phyloP scores from a whole-genome alignment of 2,888 invertebrate genomes.

The Orthosia cruda region DNA sequence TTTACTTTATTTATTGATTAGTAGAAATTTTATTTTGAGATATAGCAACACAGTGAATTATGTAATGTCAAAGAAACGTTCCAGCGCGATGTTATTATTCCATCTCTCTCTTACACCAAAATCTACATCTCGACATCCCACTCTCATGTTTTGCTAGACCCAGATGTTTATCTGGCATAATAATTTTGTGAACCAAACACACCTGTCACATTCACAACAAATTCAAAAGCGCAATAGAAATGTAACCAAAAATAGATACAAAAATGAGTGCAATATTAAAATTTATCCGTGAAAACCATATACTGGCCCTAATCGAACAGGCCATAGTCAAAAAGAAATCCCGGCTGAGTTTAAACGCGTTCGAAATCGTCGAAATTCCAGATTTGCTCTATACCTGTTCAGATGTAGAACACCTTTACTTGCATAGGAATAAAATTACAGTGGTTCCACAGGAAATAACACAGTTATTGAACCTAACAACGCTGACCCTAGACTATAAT shows the following conservation, averaged over 20 bases:
- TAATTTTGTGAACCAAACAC: constrained; percentile 25
- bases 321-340: constrained; percentile 92
- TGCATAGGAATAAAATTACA: constrained; percentile 93
- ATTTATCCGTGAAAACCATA: constrained; percentile 94
- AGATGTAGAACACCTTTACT: constrained; percentile 92
- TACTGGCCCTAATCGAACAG: constrained; percentile 93
- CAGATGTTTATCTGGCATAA: constrained; percentile 41
- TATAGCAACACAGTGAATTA: constrained; percentile 40
- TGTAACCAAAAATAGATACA: constrained; percentile 73
- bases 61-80: constrained; percentile 55
- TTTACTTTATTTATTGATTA: constrained; percentile 2
- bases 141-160: constrained; percentile 25
- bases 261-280: constrained; percentile 93
- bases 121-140: not conserved
- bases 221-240: constrained; percentile 87
- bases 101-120: constrained; percentile 25
- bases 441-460: constrained; percentile 88
- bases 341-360: constrained; percentile 92
- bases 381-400: constrained; percentile 91
- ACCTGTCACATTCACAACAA: constrained; percentile 76
- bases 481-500: constrained; percentile 93
- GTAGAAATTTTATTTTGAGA: constrained; percentile 31
- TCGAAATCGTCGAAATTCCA: constrained; percentile 93
- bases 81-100: constrained; percentile 46
- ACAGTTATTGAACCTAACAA: constrained; percentile 91